Evolutionary conservation across 2,113 vertebrate species (phyloP).

Genomic region (Morone saxatilis): DNA sequence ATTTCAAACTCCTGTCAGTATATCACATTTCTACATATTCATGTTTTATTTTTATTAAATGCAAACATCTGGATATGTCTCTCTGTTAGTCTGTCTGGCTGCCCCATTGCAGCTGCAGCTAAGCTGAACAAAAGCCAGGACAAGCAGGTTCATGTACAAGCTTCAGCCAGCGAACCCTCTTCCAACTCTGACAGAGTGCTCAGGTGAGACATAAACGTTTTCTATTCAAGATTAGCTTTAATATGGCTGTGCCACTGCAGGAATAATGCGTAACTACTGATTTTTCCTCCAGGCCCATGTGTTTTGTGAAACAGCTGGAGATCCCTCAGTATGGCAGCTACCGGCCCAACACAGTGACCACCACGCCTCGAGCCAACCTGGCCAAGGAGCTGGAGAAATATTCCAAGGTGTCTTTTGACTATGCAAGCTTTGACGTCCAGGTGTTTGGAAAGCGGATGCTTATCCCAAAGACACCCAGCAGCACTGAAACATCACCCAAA

Average conservation of each 20-base stretch:
- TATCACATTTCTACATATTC: neutral
- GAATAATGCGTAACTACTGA: neutral
- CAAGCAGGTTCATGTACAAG: constrained; percentile 88
- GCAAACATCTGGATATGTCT: neutral
- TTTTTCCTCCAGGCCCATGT: constrained; percentile 91
- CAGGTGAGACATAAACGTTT: constrained; percentile 84
- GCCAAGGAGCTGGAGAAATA: constrained; percentile 99
- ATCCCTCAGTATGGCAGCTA: constrained; percentile 96
- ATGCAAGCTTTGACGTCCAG: constrained; percentile 99
- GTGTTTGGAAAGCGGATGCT: constrained; percentile 99
- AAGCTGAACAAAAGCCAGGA: constrained; percentile 96
- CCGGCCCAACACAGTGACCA: constrained; percentile 91
- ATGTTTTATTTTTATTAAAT: constrained; percentile 17
- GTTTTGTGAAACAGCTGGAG: constrained; percentile 99
- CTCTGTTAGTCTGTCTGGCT: constrained; percentile 92
- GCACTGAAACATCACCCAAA: constrained; percentile 96
- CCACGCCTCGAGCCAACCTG: constrained; percentile 96
- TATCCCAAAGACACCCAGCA: constrained; percentile 94
- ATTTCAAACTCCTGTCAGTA: neutral
- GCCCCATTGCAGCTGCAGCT: constrained; percentile 95
- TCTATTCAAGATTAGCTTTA: neutral
- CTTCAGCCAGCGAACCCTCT: constrained; percentile 86
- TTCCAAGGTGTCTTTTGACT: constrained; percentile 99
- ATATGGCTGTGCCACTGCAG: too few species aligned
- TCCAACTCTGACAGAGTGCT: constrained; percentile 94